A percentile compares a stretch with the other conserved stretches of the same genome.
These are phyloP conservation scores for Noctua janthina DNA, from an alignment of 2,888 invertebrate genomes.

Conservation along the genomic window DNA sequence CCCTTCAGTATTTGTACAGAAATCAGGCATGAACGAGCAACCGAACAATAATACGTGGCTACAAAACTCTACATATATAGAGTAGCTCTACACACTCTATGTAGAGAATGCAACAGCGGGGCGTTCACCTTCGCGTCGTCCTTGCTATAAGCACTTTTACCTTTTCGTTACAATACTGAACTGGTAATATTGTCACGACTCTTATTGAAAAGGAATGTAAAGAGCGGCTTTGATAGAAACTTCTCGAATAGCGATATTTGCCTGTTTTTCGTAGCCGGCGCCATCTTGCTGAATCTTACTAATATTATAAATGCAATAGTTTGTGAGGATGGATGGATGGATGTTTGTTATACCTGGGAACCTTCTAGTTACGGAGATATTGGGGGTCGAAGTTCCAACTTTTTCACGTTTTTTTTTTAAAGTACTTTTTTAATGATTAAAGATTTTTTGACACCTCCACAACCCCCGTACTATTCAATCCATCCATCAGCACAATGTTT, in stretches of 20 bases:
- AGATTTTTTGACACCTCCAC: no score
- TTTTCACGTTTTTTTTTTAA: no score
- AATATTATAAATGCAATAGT: no score
- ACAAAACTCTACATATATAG: conserved; percentile 14
- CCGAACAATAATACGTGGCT: background rate
- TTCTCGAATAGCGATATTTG: background rate
- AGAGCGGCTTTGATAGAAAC: background rate
- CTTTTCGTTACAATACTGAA: conserved; percentile 40
- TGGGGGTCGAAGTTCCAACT: no score
- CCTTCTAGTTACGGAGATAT: no score
- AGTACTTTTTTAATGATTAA: no score
- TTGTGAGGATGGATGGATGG: no score
- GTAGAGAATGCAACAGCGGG: conserved; percentile 43
- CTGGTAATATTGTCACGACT: background rate
- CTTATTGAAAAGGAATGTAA: background rate
- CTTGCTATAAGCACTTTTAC: conserved; percentile 64
- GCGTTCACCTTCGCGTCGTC: conserved; percentile 66
- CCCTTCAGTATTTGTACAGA: background rate
- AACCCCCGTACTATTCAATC: no score
- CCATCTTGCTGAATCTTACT: no score
- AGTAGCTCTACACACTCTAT: conserved; percentile 16
- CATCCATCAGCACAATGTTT: no score
- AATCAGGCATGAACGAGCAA: background rate
- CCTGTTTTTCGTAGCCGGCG: background rate
- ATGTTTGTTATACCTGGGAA: no score